phyloP scores from a whole-genome alignment of 2,113 vertebrate genomes.

The Tragelaphus scriptus region DNA sequence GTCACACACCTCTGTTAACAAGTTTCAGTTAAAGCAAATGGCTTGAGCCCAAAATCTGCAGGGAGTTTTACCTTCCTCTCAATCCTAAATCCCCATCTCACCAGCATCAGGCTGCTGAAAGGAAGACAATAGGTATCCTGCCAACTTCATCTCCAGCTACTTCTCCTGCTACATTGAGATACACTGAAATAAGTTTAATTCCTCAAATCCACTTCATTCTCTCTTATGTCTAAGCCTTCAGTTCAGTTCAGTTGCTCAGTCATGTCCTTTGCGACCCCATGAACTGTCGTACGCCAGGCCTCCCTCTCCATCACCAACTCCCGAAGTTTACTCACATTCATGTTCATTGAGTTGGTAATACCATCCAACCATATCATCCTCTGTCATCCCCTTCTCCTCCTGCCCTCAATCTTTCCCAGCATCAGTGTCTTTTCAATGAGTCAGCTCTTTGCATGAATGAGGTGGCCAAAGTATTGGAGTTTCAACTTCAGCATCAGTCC shows the following conservation, averaged over 20 bases:
- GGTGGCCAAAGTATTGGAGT: background rate
- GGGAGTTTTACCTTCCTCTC: background rate
- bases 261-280: rapidly evolving
- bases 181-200: background rate
- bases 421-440: background rate
- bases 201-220: background rate
- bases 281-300: rapidly evolving
- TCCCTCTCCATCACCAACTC: background rate
- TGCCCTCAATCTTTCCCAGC: background rate
- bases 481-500: background rate
- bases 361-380: background rate
- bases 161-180: background rate
- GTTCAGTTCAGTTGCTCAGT: background rate
- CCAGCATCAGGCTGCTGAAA: background rate
- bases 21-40: background rate
- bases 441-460: background rate
- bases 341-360: background rate
- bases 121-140: background rate
- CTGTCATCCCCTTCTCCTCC: background rate
- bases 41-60: background rate
- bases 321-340: background rate
- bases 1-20: background rate
- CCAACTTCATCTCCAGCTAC: background rate
- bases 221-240: background rate
- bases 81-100: background rate